Evolutionary conservation across 2,113 vertebrate species (phyloP).

Genomic region (Lontra canadensis): DNA sequence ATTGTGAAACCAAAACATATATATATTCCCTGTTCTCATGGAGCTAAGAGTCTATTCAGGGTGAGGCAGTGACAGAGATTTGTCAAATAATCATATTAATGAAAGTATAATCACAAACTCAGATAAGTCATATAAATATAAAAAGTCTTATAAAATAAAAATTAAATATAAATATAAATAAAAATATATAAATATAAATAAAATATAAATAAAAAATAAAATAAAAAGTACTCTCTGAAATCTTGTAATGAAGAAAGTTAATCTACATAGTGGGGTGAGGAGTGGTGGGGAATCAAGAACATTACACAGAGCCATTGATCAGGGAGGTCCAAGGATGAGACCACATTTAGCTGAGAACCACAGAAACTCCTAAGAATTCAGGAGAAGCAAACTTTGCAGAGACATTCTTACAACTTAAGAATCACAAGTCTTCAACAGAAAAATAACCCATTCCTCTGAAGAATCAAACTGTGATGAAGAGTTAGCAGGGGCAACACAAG

Average conservation of each 20-base stretch:
- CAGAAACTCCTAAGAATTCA: background rate
- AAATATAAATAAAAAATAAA: background rate
- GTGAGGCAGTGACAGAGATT: background rate
- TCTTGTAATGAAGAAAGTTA: background rate
- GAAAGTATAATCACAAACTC: background rate
- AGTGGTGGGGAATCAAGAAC: rapidly evolving
- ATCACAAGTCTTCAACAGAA: background rate
- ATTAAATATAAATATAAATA: too few species aligned
- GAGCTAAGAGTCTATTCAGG: background rate
- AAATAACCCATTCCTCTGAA: background rate
- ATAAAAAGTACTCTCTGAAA: background rate
- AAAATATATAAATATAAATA: too few species aligned
- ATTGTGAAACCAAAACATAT: background rate
- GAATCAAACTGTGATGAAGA: background rate
- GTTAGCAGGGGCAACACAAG: background rate
- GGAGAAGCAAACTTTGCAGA: background rate
- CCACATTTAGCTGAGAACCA: background rate
- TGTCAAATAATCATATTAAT: background rate
- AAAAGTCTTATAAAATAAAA: too few species aligned
- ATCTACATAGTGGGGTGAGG: background rate
- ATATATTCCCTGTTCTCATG: background rate
- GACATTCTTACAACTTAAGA: background rate
- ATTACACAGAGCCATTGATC: background rate
- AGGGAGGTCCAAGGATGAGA: background rate
- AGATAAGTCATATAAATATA: background rate